These are phyloP conservation scores for Spheniscus mendiculus DNA, from an alignment of 2,113 vertebrate genomes.

Conservation along the genomic window DNA sequence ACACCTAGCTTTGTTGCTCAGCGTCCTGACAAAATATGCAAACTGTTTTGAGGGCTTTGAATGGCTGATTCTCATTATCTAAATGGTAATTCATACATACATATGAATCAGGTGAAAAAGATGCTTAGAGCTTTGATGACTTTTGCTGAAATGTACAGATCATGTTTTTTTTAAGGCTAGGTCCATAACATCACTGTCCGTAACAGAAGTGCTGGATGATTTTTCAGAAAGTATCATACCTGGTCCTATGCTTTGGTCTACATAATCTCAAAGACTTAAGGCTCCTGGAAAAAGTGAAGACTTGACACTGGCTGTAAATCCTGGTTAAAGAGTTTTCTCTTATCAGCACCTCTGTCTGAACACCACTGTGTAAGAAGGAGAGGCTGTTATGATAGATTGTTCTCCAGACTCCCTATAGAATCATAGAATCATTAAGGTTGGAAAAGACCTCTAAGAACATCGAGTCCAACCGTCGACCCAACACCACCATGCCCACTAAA, in stretches of 20 bases:
- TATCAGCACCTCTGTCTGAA: background rate
- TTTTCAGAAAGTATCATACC: background rate
- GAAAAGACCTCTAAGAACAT: too few species aligned
- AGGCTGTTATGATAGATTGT: background rate
- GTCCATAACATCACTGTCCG: background rate
- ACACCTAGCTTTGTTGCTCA: background rate
- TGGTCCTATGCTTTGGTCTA: background rate
- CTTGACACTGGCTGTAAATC: background rate
- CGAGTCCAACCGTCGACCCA: too few species aligned
- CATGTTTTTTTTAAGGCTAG: background rate
- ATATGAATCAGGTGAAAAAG: background rate
- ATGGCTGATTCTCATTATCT: background rate
- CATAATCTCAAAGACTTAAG: background rate
- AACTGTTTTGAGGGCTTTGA: background rate
- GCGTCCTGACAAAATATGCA: background rate
- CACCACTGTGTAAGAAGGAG: background rate
- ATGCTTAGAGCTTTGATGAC: background rate
- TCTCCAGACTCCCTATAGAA: background rate
- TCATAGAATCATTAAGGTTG: too few species aligned
- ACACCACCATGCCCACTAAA: too few species aligned
- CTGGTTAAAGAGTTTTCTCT: background rate
- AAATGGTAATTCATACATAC: background rate
- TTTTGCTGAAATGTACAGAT: background rate
- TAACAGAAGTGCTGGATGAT: background rate
- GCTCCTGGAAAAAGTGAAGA: background rate